Base-by-base conservation (phyloP, 1,140 invertebrate species). In the Gonatopus flavifemur region DNA sequence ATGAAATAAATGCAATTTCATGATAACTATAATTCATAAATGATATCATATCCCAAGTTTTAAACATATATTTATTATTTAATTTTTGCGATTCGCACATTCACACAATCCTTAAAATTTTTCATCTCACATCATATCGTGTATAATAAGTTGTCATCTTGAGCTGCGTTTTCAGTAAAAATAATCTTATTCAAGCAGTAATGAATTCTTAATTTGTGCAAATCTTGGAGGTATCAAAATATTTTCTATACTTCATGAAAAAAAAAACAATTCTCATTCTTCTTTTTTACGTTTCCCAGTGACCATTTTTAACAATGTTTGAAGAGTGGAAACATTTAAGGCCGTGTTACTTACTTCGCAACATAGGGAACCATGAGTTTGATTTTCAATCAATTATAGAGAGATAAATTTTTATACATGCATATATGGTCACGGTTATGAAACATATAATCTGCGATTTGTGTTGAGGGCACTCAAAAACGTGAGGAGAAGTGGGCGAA, bases 1-100 rank as follows among this genome's bases (percentile, higher is more conserved):
- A n/a, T n/a, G n/a, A n/a, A n/a, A n/a, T n/a, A n/a, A n/a, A n/a
- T n/a, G n/a, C n/a, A n/a, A n/a, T n/a, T n/a, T n/a, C n/a, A n/a
- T n/a, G n/a, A n/a, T n/a, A n/a, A n/a, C n/a, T n/a, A n/a, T n/a
- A n/a, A n/a, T n/a, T n/a, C n/a, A n/a, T n/a, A n/a, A n/a, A n/a
- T n/a, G n/a, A n/a, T n/a, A n/a, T n/a, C n/a, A n/a, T n/a, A n/a
- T n/a, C n/a, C n/a, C 47, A 66, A 68, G 56, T 67, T 74, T 72
- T 74, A 69, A 76, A 73, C 72, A 74, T 76, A 74, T 71, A 76
- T 76, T 74, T 72, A 70, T 73, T 71, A 69, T 68, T 65, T 61
- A 52, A 58, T 68, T 64, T 63, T 44, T 62, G 55, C 64, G 64
- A 67, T 71, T 59, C 67, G 60, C 70, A 72, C 71, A 74, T 65